Base-by-base conservation (phyloP, 2,113 vertebrate species). In the Choloepus hoffmanni region DNA sequence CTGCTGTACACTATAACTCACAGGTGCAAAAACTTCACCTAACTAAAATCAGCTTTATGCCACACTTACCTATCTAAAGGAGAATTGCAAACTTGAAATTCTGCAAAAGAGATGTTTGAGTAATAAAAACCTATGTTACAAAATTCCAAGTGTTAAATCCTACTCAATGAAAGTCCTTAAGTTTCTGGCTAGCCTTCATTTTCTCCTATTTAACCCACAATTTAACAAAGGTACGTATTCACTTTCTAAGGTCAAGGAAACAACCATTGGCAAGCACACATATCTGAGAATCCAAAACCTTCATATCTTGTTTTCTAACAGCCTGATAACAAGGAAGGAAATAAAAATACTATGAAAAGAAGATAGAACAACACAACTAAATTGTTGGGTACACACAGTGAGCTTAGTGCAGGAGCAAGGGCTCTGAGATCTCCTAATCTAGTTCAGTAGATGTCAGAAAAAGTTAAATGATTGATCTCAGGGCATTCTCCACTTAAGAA, bases 311-410 rank as follows among this genome's bases (percentile, higher is more conserved):
- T 63, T 40, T 21, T 23, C n/a, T 74, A 26, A 3, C 26, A 30
- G 23, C 8, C 15, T 40, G 16, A 10, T 70, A 50, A 77, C 11
- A 84, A 84, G 53, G 23, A 43, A n/a, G 9, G 30, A 36, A 50
- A 18, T 62, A 26, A 36, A 70, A 82, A 23, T 18, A n/a, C 23
- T 21, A 40, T 50, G 43, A 48, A 65, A 33, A 23, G 12, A 67
- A 93, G 48, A 36, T 0, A 48, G n/a, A 33, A 13, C 8, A 9
- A n/a, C 5, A 73, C 13, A 16, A 48, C 14, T 45, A 55, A 26
- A 3, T 12, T 68, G 5, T 3, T 3, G 45, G 33, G 19, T 45
- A 5, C 36, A 1, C 3, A 1, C 1, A 0, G 7, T 12, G 1
- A 7, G 3, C 7, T 68, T 2, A 2, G 10, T 1, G 0, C 1